Evolutionary conservation across 2,888 invertebrate genomes (phyloP).

Genomic region (Chalcosyrphus nemorum): DNA sequence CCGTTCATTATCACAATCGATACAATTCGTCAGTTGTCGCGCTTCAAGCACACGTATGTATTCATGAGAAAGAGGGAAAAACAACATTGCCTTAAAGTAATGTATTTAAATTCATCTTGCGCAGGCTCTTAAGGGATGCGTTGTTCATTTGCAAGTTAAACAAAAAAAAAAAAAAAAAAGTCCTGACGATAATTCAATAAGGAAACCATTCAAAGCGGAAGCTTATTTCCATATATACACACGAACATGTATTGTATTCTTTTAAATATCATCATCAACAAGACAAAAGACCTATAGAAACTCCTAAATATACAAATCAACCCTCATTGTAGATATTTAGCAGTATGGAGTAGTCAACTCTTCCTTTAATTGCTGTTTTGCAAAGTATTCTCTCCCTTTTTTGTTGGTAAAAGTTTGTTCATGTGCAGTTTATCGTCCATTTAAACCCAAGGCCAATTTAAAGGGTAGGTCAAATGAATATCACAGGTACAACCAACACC

Average conservation of each 20-base stretch:
- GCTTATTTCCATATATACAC: conserved; percentile 3
- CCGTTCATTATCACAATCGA: conserved; percentile 18
- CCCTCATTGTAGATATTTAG: conserved; percentile 41
- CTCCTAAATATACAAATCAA: conserved; percentile 20
- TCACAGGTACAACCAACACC: conserved; percentile 50
- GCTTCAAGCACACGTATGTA: conserved; percentile 3
- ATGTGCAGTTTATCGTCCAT: conserved; percentile 27
- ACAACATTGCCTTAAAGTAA: conserved; percentile 44
- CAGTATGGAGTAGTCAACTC: conserved; percentile 20
- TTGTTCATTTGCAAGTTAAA: conserved; percentile 46
- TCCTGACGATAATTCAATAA: conserved; percentile 52
- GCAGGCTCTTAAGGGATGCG: conserved; percentile 64
- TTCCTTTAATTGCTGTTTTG: conserved; percentile 55
- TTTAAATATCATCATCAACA: conserved; percentile 30
- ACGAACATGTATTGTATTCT: conserved; percentile 4
- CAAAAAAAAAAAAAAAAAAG: conserved; percentile 23
- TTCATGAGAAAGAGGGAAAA: background rate
- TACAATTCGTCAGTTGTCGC: background rate
- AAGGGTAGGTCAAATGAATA: conserved; percentile 69
- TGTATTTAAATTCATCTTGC: conserved; percentile 65
- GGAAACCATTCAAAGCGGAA: conserved; percentile 49
- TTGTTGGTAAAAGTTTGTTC: background rate
- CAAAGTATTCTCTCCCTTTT: conserved; percentile 34
- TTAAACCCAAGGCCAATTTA: conserved; percentile 61
- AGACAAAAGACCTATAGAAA: conserved; percentile 18